Conservation (phyloP, 2,888 invertebrate genomes). For the Bombyx huttoni region DNA sequence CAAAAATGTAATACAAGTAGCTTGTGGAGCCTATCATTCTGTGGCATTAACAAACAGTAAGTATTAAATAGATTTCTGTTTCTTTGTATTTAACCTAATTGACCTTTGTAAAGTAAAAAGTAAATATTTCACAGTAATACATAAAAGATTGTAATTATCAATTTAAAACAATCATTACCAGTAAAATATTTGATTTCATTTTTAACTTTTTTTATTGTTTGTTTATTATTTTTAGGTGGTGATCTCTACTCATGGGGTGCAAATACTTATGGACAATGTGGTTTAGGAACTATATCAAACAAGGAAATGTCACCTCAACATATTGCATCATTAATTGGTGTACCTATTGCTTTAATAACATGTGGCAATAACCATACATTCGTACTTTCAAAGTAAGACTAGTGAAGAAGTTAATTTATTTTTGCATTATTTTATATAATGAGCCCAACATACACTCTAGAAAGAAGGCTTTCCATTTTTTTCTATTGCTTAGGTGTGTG, state of each 20-base stretch:
- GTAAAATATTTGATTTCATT: background rate
- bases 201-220: too few species aligned
- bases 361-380: slow-evolving; percentile 89
- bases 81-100: background rate
- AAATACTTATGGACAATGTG: slow-evolving; percentile 87
- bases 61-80: slow-evolving; percentile 14
- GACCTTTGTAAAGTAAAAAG: too few species aligned
- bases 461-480: too few species aligned
- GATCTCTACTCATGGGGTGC: slow-evolving; percentile 90
- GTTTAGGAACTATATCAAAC: slow-evolving; percentile 75
- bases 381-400: slow-evolving; percentile 79
- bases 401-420: background rate
- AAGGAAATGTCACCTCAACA: slow-evolving; percentile 75
- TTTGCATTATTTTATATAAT: too few species aligned
- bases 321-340: slow-evolving; percentile 77
- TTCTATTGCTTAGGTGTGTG: too few species aligned
- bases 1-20: slow-evolving; percentile 86
- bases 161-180: too few species aligned
- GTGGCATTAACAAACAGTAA: slow-evolving; percentile 88
- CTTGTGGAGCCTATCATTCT: slow-evolving; percentile 88
- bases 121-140: too few species aligned
- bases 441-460: too few species aligned
- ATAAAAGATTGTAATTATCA: background rate
- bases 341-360: slow-evolving; percentile 84
- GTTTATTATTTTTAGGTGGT: slow-evolving; percentile 76